These are phyloP conservation scores for Agonopterix heracliana DNA, from an alignment of 2,888 invertebrate genomes.

Conservation along the genomic window DNA sequence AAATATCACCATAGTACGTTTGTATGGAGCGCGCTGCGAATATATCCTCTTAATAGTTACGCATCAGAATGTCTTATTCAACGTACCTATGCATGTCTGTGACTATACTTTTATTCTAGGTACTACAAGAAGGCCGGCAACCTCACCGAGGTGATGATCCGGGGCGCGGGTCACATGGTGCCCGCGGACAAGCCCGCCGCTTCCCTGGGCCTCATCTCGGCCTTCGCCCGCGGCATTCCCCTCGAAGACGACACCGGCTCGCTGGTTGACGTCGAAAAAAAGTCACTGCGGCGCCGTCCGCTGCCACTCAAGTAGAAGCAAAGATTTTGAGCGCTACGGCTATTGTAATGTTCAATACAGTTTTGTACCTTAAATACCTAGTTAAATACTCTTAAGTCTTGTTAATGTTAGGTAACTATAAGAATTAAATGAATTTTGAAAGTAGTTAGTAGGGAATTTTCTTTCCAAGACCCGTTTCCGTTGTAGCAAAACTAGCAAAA, in stretches of 20 bases:
- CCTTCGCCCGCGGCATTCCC: conserved; percentile 70
- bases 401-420: no score
- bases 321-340: no score
- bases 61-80: no score
- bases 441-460: no score
- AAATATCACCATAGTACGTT: no score
- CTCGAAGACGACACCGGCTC: conserved; percentile 49
- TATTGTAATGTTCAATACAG: conserved; percentile 1
- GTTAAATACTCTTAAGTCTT: no score
- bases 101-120: conserved; percentile 33
- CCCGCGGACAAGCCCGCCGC: conserved; percentile 78
- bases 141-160: conserved; percentile 76
- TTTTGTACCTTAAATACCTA: background rate
- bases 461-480: no score
- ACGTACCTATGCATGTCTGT: no score
- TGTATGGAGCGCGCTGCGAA: no score
- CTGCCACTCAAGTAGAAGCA: conserved; percentile 28
- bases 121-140: conserved; percentile 75
- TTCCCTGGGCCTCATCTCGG: conserved; percentile 76
- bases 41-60: no score
- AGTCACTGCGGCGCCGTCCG: conserved; percentile 35
- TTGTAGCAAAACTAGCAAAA: no score
- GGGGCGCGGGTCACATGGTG: conserved; percentile 82
- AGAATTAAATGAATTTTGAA: no score
- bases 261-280: conserved; percentile 49